Base-by-base conservation (phyloP, 2,113 vertebrate genomes). In the Chloroceryle aenea region DNA sequence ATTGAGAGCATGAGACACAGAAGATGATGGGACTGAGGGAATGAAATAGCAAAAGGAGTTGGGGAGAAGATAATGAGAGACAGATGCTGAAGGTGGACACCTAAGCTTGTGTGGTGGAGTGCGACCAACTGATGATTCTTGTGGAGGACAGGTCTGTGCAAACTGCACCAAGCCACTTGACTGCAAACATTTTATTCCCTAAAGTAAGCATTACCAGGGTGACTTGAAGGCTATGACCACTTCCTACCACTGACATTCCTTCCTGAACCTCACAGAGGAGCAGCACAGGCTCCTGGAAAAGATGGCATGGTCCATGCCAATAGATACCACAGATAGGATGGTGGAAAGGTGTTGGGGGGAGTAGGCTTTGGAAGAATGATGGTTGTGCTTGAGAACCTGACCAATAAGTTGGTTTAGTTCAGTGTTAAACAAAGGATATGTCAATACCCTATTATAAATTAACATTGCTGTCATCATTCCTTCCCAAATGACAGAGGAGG, bases 281-380 rank as follows among this genome's bases (percentile, higher is more conserved):
- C 48, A 77, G 27, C 55, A 26, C 3, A 50, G 38, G 38, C 52
- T 92, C 15, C 47, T 69, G 63, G 47, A 38, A 71, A 84, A 66
- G 20, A 17, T 12, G 3, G 4, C 6, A 2, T 34, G 16, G 16
- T 66, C 43, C 14, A 2, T 78, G 16, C 52, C 56, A 30, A 27
- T 15, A 81, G 47, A 8, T 48, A 36, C 6, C 2, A 2, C 77
- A 72, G 42, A 10, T 0, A 16, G 20, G 40, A 38, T 0, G 0
- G 29, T 26, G 21, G 80, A 86, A 71, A 43, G 56, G 18, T 43
- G 23, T 4, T 1, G 13, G 7, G 4, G 5, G 4, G 27, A 45
- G 16, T 10, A n/a, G 30, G 56, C 22, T 66, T 86, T 69, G 26
- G 26, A 26, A 82, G n/a, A 75, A 52, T 9, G 43, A 7, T 64